Evolutionary conservation across 2,113 vertebrate species (phyloP).

Genomic region (Ictidomys tridecemlineatus): DNA sequence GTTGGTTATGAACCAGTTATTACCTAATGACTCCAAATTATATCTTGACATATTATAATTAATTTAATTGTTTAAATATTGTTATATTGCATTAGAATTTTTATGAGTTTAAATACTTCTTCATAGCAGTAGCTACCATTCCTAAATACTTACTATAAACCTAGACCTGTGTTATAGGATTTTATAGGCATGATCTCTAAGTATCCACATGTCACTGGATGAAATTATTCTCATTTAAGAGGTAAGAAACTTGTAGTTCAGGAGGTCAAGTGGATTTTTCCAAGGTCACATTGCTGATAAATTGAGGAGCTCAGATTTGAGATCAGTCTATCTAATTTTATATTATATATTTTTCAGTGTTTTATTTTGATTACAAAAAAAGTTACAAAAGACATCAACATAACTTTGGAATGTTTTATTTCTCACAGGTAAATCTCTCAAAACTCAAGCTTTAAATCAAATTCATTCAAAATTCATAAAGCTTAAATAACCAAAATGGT

Average conservation of each 20-base stretch:
- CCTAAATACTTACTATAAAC: conserved; percentile 32
- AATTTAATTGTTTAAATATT: conserved; percentile 48
- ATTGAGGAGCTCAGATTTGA: background rate
- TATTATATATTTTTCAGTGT: background rate
- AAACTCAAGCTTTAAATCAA: conserved; percentile 45
- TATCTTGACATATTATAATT: conserved; percentile 44
- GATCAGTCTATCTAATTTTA: background rate
- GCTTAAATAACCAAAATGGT: background rate
- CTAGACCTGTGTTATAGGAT: background rate
- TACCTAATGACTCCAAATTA: conserved; percentile 55
- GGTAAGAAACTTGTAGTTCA: conserved; percentile 27
- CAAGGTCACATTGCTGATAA: conserved; percentile 7
- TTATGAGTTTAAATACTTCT: conserved; percentile 45
- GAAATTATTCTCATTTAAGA: conserved; percentile 49
- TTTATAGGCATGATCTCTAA: background rate
- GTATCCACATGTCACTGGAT: background rate
- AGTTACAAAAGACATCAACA: background rate
- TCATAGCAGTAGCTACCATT: background rate
- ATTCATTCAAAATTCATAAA: conserved; percentile 49
- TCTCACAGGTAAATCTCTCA: background rate
- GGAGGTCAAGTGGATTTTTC: conserved; percentile 34
- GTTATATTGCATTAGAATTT: conserved; percentile 31
- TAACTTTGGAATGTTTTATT: background rate
- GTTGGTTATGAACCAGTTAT: conserved; percentile 41
- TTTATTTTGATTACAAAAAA: background rate